A percentile compares a stretch with the other conserved stretches of the same genome.
phyloP scores from a whole-genome alignment of 1,140 invertebrate genomes.

The Drosophila bocqueti region DNA sequence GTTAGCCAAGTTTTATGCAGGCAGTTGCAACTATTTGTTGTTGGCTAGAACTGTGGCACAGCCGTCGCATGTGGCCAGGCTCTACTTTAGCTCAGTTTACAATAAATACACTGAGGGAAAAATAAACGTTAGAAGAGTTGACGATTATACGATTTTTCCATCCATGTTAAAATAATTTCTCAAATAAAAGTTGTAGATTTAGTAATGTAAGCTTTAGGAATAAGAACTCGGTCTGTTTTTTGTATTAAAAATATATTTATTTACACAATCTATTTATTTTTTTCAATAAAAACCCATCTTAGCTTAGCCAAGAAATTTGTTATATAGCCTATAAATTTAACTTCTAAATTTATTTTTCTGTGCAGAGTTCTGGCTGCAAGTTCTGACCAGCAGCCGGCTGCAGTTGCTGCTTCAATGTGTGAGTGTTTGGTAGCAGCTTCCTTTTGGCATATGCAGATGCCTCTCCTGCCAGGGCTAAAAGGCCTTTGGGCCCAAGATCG shows the following conservation, averaged over 20 bases:
- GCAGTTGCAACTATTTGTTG: conserved; percentile 73
- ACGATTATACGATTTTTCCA: no score
- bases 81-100: conserved; percentile 23
- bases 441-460: conserved; percentile 68
- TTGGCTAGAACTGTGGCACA: conserved; percentile 63
- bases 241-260: no score
- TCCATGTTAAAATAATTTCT: no score
- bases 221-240: no score
- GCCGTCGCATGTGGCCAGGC: conserved; percentile 54
- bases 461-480: conserved; percentile 44
- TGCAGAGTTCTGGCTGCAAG: conserved; percentile 15
- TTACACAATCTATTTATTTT: no score
- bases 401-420: conserved; percentile 23
- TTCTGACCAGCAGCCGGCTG: conserved; percentile 65
- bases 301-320: no score
- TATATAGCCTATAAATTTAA: background rate
- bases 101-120: conserved; percentile 1
- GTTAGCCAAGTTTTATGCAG: conserved; percentile 81
- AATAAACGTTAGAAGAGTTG: background rate
- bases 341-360: background rate
- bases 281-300: no score
- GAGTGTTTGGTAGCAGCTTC: conserved; percentile 82
- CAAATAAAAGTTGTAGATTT: no score
- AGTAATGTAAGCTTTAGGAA: no score
- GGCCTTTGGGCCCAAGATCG: conserved; percentile 37